Conservation (phyloP, 2,888 invertebrate species). For the Phania funesta region DNA sequence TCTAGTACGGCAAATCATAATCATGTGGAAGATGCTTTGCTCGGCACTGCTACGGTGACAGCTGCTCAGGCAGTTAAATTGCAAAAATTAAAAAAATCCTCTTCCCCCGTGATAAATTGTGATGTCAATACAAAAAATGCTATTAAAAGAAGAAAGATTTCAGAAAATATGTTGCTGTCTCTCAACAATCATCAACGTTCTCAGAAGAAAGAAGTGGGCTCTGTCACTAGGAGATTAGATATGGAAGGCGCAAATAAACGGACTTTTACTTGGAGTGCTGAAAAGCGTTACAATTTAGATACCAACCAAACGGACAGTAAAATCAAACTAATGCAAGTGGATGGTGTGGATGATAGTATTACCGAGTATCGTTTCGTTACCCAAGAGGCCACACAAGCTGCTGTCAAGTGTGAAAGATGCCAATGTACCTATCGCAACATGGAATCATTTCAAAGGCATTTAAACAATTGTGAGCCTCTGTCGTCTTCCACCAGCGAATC, state of each 20-base stretch:
- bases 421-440: conserved; percentile 92
- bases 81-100: conserved; percentile 70
- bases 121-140: conserved; percentile 76
- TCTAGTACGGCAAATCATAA: conserved; percentile 66
- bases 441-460: conserved; percentile 89
- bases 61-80: conserved; percentile 83
- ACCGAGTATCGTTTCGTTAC: conserved; percentile 79
- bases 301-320: conserved; percentile 70
- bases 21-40: conserved; percentile 78
- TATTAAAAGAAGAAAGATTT: conserved; percentile 86
- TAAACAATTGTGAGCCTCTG: conserved; percentile 88
- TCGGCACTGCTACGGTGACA: conserved; percentile 81
- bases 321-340: conserved; percentile 84
- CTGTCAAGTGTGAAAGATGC: conserved; percentile 92
- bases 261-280: conserved; percentile 78
- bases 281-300: conserved; percentile 75
- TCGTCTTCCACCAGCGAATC: conserved; percentile 90
- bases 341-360: conserved; percentile 86
- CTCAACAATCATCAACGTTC: conserved; percentile 72
- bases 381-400: conserved; percentile 80
- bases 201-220: conserved; percentile 70
- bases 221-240: conserved; percentile 73
- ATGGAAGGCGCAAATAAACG: conserved; percentile 70
- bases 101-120: conserved; percentile 70
- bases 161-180: conserved; percentile 80